These are phyloP conservation scores for Dendronephthya gigantea DNA, from an alignment of 64 coral and sea anemone species.

Conservation along the genomic window DNA sequence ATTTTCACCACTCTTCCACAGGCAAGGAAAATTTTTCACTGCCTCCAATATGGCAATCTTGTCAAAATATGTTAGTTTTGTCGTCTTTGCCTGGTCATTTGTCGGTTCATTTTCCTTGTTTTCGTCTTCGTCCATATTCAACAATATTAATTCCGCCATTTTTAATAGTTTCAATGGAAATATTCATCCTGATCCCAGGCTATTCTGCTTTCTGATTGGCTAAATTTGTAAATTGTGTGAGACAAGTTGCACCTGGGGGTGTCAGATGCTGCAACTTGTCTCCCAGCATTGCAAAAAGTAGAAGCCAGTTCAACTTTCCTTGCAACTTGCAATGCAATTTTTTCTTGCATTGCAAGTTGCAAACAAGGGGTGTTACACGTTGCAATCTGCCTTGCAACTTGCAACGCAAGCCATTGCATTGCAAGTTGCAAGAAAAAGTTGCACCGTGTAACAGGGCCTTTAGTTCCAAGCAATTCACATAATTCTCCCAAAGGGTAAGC, in stretches of 20 bases:
- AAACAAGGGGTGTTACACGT: neutral
- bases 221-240: neutral
- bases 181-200: no score
- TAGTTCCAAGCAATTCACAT: no score
- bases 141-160: neutral
- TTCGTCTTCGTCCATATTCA: neutral
- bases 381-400: slow-evolving; percentile 3
- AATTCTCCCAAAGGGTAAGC: no score
- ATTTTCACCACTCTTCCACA: neutral
- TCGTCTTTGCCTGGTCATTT: neutral
- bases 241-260: neutral
- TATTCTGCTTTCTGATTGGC: no score
- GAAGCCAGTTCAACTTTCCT: neutral
- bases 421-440: slow-evolving; percentile 1
- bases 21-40: neutral
- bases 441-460: neutral
- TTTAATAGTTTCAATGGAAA: neutral
- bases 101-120: neutral
- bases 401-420: slow-evolving; percentile 9
- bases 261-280: slow-evolving; percentile 1
- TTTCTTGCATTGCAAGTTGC: slow-evolving; percentile 1
- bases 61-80: neutral
- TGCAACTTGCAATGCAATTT: slow-evolving; percentile 6
- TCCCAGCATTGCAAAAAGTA: neutral
- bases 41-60: neutral